phyloP scores from a whole-genome alignment of 2,113 vertebrate species.

The Acanthochromis polyacanthus region DNA sequence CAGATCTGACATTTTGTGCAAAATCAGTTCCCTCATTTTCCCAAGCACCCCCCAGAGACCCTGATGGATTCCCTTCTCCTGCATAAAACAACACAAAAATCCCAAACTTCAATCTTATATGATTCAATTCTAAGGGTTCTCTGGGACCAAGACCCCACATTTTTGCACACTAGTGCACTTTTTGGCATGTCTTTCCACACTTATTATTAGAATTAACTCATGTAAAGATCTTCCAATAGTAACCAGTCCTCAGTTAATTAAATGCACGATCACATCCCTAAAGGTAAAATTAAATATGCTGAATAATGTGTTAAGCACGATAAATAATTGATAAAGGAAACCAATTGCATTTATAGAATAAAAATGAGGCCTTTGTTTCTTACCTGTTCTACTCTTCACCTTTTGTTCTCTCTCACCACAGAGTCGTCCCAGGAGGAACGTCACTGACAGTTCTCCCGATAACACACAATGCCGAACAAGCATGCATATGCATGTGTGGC shows the following conservation, averaged over 20 bases:
- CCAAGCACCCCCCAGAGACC: too few species aligned
- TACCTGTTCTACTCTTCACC: slow-evolving; percentile 3
- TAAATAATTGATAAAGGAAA: neutral
- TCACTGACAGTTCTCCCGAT: slow-evolving; percentile 19
- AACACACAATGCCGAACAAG: slow-evolving; percentile 31
- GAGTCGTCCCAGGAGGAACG: slow-evolving; percentile 17
- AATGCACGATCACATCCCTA: neutral
- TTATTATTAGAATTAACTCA: too few species aligned
- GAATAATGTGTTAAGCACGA: slow-evolving; percentile 1
- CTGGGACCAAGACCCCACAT: too few species aligned
- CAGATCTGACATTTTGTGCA: too few species aligned
- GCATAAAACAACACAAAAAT: too few species aligned
- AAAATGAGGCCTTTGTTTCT: neutral
- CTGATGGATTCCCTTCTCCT: too few species aligned
- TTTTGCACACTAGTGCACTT: too few species aligned
- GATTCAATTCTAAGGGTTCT: too few species aligned
- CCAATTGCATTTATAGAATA: neutral
- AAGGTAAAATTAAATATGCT: neutral
- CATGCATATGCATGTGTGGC: slow-evolving; percentile 55
- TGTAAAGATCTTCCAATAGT: too few species aligned
- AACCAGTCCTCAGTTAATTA: neutral
- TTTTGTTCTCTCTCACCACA: slow-evolving; percentile 25
- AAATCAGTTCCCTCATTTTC: too few species aligned
- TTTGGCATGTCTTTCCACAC: too few species aligned
- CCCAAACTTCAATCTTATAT: too few species aligned